A percentile compares a stretch with the other conserved stretches of the same genome.
phyloP scores from a whole-genome alignment of 1,140 invertebrate genomes.

The Oryzaephilus surinamensis region DNA sequence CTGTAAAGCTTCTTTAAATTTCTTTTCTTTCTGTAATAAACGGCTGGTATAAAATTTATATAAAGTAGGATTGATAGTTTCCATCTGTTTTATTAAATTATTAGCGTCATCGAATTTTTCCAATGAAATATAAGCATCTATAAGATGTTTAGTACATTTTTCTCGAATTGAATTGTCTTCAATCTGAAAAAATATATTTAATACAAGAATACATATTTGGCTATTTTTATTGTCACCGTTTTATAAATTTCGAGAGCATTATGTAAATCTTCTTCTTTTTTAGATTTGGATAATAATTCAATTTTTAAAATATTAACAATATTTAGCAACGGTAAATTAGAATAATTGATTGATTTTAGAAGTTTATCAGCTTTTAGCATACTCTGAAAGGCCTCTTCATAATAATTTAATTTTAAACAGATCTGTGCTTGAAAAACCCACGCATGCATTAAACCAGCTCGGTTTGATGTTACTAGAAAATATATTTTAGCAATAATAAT shows the following conservation, averaged over 20 bases:
- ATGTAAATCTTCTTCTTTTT: conserved; percentile 40
- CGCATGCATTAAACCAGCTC: conserved; percentile 34
- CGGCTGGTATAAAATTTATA: conserved; percentile 37
- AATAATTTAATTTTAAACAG: conserved; percentile 45
- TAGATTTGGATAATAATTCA: conserved; percentile 30
- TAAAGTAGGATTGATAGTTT: conserved; percentile 12
- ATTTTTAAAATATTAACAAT: conserved; percentile 28
- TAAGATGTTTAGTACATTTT: conserved; percentile 11
- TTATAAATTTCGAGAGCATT: conserved; percentile 36
- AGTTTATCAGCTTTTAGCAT: conserved; percentile 25
- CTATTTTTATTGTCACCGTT: too few relatives aligned
- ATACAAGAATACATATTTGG: conserved; percentile 1
- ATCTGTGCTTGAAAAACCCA: conserved; percentile 41
- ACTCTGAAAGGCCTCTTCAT: conserved; percentile 43
- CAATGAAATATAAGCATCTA: conserved; percentile 24
- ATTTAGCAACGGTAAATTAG: conserved; percentile 20
- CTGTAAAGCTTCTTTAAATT: conserved; percentile 44
- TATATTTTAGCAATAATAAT: too few relatives aligned
- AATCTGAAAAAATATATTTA: conserved; percentile 6
- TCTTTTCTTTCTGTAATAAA: conserved; percentile 38
- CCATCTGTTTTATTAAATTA: conserved; percentile 20
- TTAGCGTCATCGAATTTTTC: conserved; percentile 24
- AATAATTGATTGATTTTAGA: conserved; percentile 18
- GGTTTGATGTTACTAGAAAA: too few relatives aligned
- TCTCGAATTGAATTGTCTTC: conserved; percentile 7